phyloP scores from a whole-genome alignment of 2,797 vertebrate species.

The Balearica regulorum region DNA sequence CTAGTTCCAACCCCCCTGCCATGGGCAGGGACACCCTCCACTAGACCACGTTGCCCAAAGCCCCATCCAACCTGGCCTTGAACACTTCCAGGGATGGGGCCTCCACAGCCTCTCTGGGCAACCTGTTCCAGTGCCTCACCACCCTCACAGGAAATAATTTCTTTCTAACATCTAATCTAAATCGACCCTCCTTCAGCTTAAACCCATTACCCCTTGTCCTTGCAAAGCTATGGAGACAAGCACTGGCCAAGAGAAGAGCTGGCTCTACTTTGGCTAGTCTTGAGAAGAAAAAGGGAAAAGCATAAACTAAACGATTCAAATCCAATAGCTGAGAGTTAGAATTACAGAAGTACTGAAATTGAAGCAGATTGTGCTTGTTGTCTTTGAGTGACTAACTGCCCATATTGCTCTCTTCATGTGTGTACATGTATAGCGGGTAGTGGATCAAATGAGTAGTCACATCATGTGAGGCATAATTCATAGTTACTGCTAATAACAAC shows the following conservation, averaged over 20 bases:
- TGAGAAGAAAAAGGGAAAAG: neutral
- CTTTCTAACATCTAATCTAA: no score
- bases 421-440: fast-evolving
- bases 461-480: fast-evolving
- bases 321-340: neutral
- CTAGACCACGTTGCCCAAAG: no score
- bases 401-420: neutral
- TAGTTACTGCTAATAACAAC: neutral
- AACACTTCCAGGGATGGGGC: no score
- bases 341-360: neutral
- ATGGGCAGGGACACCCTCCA: no score
- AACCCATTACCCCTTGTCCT: no score
- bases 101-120: no score
- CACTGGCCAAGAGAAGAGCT: neutral
- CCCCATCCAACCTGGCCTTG: no score
- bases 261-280: neutral
- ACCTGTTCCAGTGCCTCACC: no score
- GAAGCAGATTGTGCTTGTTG: neutral
- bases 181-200: no score
- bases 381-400: neutral
- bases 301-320: neutral
- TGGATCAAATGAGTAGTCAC: neutral
- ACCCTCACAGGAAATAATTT: no score
- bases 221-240: neutral
- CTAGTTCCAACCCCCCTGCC: no score